phyloP scores from a whole-genome alignment of 2,113 vertebrate species.

The Equus quagga region DNA sequence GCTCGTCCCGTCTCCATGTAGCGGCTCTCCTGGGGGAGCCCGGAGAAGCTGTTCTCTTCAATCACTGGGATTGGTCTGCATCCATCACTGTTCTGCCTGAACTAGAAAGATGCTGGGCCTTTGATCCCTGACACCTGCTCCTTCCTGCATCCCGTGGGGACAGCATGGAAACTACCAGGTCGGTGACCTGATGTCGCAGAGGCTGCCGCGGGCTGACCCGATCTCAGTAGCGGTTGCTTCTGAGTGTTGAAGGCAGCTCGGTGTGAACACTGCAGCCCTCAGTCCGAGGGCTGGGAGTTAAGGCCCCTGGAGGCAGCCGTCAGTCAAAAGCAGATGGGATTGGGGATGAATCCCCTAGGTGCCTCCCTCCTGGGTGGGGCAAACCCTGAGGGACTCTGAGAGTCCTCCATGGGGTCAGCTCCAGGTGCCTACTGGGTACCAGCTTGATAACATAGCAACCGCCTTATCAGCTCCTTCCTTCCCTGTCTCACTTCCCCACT shows the following conservation, averaged over 20 bases:
- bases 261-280: neutral
- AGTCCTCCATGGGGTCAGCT: fast-evolving
- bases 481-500: fast-evolving
- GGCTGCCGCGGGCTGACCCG: neutral
- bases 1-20: neutral
- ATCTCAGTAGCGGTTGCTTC: fast-evolving
- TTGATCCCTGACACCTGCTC: neutral
- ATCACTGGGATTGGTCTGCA: neutral
- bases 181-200: fast-evolving
- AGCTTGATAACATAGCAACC: neutral
- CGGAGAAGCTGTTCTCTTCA: neutral
- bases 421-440: neutral
- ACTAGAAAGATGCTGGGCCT: neutral
- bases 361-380: neutral
- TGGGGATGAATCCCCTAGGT: no score
- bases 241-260: neutral
- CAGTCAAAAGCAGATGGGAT: neutral
- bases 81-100: no score
- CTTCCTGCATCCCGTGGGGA: fast-evolving
- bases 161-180: neutral
- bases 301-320: neutral
- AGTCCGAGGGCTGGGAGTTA: neutral
- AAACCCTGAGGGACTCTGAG: neutral
- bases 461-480: neutral
- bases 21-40: neutral